Evolutionary conservation across 2,888 invertebrate genomes (phyloP).

Genomic region (Drosophila leonis): DNA sequence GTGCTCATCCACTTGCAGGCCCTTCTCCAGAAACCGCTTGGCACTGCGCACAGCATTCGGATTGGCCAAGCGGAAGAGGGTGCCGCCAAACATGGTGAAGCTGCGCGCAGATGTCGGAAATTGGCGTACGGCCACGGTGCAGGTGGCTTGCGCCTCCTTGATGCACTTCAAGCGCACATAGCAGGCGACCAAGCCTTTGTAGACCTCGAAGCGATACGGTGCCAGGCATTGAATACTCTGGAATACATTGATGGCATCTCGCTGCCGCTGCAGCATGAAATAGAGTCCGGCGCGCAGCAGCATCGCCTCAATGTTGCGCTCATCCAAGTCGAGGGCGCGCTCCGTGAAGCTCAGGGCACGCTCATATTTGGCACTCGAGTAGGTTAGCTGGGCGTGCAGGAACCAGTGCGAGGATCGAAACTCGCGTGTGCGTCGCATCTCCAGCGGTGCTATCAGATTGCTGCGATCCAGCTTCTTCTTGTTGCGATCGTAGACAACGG

Average conservation of each 20-base stretch:
- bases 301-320: conserved; percentile 90
- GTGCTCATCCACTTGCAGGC: conserved; percentile 90
- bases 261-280: conserved; percentile 76
- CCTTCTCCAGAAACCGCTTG: conserved; percentile 89
- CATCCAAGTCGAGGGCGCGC: conserved; percentile 89
- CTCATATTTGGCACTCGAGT: conserved; percentile 87
- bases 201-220: conserved; percentile 87
- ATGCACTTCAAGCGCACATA: conserved; percentile 89
- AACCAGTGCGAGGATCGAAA: conserved; percentile 90
- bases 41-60: conserved; percentile 87
- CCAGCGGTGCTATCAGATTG: conserved; percentile 86
- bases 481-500: conserved; percentile 87
- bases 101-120: conserved; percentile 90
- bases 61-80: conserved; percentile 88
- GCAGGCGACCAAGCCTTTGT: conserved; percentile 92
- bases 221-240: conserved; percentile 79
- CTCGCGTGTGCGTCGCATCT: conserved; percentile 71
- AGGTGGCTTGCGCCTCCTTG: conserved; percentile 90
- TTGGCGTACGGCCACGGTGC: conserved; percentile 90
- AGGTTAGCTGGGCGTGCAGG: conserved; percentile 90
- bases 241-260: conserved; percentile 81
- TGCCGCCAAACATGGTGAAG: conserved; percentile 91
- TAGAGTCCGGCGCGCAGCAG: conserved; percentile 88
- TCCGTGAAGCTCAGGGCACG: conserved; percentile 91
- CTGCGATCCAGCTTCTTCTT: conserved; percentile 88